A percentile compares a stretch with the other conserved stretches of the same genome.
Evolutionary conservation across 2,888 invertebrate genomes (phyloP).

Genomic region (Asteroscopus sphinx): DNA sequence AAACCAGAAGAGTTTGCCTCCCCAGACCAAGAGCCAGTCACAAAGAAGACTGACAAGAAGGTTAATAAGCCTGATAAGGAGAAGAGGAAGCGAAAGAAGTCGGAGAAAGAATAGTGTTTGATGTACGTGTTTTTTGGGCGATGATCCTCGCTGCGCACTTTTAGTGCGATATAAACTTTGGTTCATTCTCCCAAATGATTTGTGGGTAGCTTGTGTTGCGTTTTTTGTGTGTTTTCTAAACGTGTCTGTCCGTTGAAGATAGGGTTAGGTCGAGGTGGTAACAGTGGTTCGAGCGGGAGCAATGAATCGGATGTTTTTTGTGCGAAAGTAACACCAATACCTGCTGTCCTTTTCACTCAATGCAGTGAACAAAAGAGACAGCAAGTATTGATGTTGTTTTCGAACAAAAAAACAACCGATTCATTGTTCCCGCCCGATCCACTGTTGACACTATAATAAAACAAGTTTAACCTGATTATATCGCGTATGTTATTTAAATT

Average conservation of each 20-base stretch:
- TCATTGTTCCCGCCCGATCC: too few relatives aligned
- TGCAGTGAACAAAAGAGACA: too few relatives aligned
- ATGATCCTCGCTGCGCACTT: constrained; percentile 51
- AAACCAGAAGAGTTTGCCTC: constrained; percentile 71
- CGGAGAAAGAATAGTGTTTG: constrained; percentile 86
- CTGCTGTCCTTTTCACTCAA: too few relatives aligned
- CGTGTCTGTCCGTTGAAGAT: constrained; percentile 1
- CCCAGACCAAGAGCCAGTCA: constrained; percentile 69
- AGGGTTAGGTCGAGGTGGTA: background rate
- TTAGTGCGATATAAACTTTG: constrained; percentile 21
- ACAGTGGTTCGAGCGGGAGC: too few relatives aligned
- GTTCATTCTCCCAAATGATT: constrained; percentile 15
- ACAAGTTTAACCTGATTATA: too few relatives aligned
- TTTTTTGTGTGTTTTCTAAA: background rate
- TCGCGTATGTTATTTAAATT: too few relatives aligned
- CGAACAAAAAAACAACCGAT: too few relatives aligned
- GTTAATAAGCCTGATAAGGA: constrained; percentile 64
- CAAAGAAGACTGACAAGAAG: constrained; percentile 73
- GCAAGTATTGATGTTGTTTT: too few relatives aligned
- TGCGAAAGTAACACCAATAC: too few relatives aligned
- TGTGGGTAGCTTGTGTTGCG: constrained; percentile 33
- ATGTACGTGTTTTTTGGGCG: constrained; percentile 78
- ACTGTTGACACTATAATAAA: too few relatives aligned
- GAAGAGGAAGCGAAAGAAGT: constrained; percentile 74
- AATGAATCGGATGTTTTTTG: too few relatives aligned